Conservation (phyloP, 2,888 invertebrate genomes). For the Scaptodrosophila latifasciaeformis region DNA sequence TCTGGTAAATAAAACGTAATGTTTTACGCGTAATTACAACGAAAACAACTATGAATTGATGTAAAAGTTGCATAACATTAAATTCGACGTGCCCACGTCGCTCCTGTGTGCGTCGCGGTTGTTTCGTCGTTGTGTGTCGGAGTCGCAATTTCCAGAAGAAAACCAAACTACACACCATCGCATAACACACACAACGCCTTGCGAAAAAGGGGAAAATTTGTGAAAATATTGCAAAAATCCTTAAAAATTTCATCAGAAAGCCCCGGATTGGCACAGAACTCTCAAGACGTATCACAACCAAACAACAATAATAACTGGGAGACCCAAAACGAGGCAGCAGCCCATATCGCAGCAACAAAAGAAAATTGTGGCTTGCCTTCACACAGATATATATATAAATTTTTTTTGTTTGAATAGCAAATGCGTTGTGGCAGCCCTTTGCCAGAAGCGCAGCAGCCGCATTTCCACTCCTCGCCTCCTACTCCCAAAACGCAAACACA, state of each 20-base stretch:
- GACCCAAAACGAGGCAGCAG: no score
- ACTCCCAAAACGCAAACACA: not conserved
- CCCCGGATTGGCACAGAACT: no score
- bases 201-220: no score
- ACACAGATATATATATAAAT: no score
- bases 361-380: no score
- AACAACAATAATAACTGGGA: no score
- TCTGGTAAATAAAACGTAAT: slow-evolving; percentile 33
- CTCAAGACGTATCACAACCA: no score
- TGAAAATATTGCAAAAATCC: no score
- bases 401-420: not conserved
- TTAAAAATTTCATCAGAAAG: no score
- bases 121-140: slow-evolving; percentile 37
- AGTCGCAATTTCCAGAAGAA: slow-evolving; percentile 66
- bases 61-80: slow-evolving; percentile 55
- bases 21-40: slow-evolving; percentile 39
- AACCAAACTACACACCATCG: slow-evolving; percentile 35
- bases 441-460: not conserved
- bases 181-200: no score
- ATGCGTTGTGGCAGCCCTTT: slow-evolving; percentile 1
- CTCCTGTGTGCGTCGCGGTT: slow-evolving; percentile 25
- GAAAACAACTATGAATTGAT: slow-evolving; percentile 53
- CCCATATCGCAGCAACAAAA: no score
- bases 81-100: slow-evolving; percentile 15
- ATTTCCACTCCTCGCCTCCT: not conserved